Evolutionary conservation across 2,113 vertebrate genomes (phyloP).

Genomic region (Cisticola juncidis): DNA sequence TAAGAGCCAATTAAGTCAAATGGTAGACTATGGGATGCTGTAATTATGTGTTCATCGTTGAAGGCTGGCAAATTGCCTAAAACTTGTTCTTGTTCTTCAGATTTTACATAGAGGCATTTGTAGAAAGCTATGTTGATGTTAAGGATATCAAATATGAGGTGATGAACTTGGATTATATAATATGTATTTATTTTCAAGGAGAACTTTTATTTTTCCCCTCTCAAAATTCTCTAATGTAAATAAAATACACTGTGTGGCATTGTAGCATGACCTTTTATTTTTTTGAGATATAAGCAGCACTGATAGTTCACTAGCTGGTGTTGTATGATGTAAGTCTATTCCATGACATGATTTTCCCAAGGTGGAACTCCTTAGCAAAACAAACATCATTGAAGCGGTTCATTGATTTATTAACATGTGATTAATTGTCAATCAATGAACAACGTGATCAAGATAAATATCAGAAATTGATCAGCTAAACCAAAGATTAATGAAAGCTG

Average conservation of each 20-base stretch:
- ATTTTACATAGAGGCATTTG: neutral
- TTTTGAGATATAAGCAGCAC: neutral
- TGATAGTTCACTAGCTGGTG: neutral
- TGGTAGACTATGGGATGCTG: neutral
- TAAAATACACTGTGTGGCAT: neutral
- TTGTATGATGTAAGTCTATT: neutral
- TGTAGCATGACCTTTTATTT: too few relatives aligned
- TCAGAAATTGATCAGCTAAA: neutral
- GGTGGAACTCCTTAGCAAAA: neutral
- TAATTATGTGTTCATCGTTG: neutral
- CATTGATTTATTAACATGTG: neutral
- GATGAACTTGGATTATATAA: neutral
- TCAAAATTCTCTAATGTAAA: neutral
- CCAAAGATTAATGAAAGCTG: neutral
- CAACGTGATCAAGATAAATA: neutral
- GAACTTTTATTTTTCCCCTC: neutral
- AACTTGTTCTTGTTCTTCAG: neutral
- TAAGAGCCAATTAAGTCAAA: constrained; percentile 8
- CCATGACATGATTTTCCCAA: neutral
- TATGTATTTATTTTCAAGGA: neutral
- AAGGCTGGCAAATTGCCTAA: neutral
- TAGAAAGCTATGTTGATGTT: neutral
- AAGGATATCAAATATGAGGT: neutral
- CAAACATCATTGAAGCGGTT: neutral
- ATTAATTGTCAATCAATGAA: neutral